Conservation (phyloP, 23 tunicate genomes). For the Halocynthia aurantium region DNA sequence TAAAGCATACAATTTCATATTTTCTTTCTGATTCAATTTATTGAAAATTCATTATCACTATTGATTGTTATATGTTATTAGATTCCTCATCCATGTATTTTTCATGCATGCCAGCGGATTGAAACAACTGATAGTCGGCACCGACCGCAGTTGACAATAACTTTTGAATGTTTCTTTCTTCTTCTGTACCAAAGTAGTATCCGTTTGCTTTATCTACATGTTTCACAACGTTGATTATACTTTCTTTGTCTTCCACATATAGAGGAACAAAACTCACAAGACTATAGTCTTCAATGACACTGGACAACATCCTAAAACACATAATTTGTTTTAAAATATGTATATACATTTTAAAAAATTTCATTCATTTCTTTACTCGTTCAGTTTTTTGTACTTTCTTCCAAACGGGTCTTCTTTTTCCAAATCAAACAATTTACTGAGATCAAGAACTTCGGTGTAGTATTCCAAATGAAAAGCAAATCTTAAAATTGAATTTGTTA, state of each 20-base stretch:
- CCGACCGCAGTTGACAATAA: constrained; percentile 81
- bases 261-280: constrained; percentile 84
- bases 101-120: constrained; percentile 64
- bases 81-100: constrained; percentile 33
- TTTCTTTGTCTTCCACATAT: constrained; percentile 79
- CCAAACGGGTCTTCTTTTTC: constrained; percentile 55
- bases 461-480: constrained; percentile 90
- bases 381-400: constrained; percentile 50
- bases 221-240: constrained; percentile 67
- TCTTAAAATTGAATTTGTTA: constrained; percentile 10
- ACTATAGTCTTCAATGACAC: constrained; percentile 92
- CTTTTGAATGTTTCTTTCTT: constrained; percentile 92
- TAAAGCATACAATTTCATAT: too few relatives aligned
- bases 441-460: constrained; percentile 91
- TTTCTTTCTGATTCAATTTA: too few relatives aligned
- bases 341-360: not conserved
- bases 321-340: not conserved
- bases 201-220: constrained; percentile 90
- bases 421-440: constrained; percentile 45
- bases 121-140: constrained; percentile 77
- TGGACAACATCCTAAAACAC: constrained; percentile 42
- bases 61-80: too few relatives aligned
- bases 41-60: too few relatives aligned
- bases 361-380: constrained; percentile 43
- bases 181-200: constrained; percentile 54